A percentile compares a stretch with the other conserved stretches of the same genome.
phyloP scores from a whole-genome alignment of 2,888 invertebrate genomes.

The Venustoraphidia nigricollis region DNA sequence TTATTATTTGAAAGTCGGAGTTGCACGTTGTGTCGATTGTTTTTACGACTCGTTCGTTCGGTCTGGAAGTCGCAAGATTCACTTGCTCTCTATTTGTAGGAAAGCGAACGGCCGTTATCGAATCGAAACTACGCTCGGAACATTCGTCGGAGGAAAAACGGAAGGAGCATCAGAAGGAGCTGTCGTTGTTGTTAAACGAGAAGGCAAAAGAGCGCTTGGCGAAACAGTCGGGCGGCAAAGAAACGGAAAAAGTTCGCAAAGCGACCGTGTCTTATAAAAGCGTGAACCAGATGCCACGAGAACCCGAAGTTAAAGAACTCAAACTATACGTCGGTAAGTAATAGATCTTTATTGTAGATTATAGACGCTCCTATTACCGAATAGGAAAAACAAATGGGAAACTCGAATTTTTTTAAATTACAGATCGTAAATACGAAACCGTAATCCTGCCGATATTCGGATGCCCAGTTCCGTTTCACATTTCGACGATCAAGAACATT shows the following conservation, averaged over 20 bases:
- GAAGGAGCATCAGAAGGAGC: slow-evolving; percentile 89
- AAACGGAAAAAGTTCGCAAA: slow-evolving; percentile 79
- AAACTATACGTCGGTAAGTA: slow-evolving; percentile 85
- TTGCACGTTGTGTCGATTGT: too few relatives aligned
- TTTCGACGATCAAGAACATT: slow-evolving; percentile 97
- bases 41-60: neutral
- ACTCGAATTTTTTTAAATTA: slow-evolving; percentile 15
- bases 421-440: slow-evolving; percentile 93
- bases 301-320: slow-evolving; percentile 81
- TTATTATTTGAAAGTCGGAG: too few relatives aligned
- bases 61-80: slow-evolving; percentile 27
- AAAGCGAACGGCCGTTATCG: slow-evolving; percentile 80
- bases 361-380: too few relatives aligned
- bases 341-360: too few relatives aligned
- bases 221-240: slow-evolving; percentile 71
- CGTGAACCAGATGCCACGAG: slow-evolving; percentile 82
- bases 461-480: slow-evolving; percentile 92
- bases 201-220: slow-evolving; percentile 85
- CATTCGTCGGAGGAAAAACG: slow-evolving; percentile 95
- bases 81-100: slow-evolving; percentile 25
- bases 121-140: slow-evolving; percentile 85
- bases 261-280: slow-evolving; percentile 92
- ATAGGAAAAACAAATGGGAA: neutral
- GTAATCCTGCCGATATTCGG: slow-evolving; percentile 97
- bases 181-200: slow-evolving; percentile 80